These are phyloP conservation scores for Sericinus montela DNA, from an alignment of 2,888 invertebrate genomes.

Conservation along the genomic window DNA sequence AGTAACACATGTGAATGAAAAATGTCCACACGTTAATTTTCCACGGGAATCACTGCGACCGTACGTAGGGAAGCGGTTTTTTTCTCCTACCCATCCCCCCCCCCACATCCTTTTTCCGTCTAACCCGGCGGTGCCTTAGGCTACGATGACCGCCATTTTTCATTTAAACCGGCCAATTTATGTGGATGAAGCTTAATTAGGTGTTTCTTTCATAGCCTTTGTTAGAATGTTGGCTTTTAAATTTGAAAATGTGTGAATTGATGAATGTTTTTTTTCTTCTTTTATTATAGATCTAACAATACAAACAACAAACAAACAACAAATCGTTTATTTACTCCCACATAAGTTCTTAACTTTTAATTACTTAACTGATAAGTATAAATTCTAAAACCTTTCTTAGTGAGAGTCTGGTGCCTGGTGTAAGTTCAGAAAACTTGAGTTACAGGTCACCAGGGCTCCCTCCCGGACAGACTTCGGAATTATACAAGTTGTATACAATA, in stretches of 20 bases:
- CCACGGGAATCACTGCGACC: constrained; percentile 26
- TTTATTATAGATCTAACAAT: too few relatives aligned
- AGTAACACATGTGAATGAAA: constrained; percentile 24
- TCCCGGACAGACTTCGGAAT: too few relatives aligned
- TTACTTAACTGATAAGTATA: too few relatives aligned
- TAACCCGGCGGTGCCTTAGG: constrained; percentile 20
- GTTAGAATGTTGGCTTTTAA: constrained; percentile 7
- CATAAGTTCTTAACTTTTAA: too few relatives aligned
- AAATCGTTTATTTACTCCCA: too few relatives aligned
- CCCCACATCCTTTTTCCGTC: constrained; percentile 15
- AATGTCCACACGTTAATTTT: constrained; percentile 28
- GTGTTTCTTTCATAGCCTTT: constrained; percentile 20
- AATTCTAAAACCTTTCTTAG: too few relatives aligned
- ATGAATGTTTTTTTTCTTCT: too few relatives aligned
- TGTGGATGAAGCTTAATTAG: constrained; percentile 23
- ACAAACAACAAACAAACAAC: too few relatives aligned
- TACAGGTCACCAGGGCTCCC: too few relatives aligned
- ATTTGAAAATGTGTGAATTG: not conserved
- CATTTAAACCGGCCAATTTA: constrained; percentile 30
- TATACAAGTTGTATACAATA: too few relatives aligned
- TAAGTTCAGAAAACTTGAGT: too few relatives aligned
- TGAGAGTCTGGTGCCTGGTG: too few relatives aligned
- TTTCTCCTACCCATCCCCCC: constrained; percentile 10
- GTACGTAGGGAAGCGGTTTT: constrained; percentile 23
- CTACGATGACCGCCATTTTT: constrained; percentile 34